These are phyloP conservation scores for Phortica variegata DNA, from an alignment of 1,140 invertebrate species.

Conservation along the genomic window DNA sequence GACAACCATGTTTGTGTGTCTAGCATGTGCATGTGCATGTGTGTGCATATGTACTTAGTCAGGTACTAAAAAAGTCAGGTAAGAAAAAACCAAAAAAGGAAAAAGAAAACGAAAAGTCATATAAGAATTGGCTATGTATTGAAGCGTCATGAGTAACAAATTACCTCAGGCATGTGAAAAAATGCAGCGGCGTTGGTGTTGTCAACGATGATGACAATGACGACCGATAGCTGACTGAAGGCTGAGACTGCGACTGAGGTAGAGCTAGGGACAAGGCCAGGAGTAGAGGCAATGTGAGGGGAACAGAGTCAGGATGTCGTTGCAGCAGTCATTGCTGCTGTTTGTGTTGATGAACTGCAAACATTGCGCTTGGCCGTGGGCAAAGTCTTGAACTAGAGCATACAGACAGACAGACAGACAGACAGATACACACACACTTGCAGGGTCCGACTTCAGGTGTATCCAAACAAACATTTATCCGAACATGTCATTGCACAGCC, in stretches of 20 bases:
- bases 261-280: not conserved
- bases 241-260: too few relatives aligned
- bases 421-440: too few relatives aligned
- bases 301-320: not conserved
- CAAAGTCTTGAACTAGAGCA: not conserved
- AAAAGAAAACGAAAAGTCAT: not conserved
- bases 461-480: too few relatives aligned
- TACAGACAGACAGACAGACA: not conserved
- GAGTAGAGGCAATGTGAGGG: not conserved
- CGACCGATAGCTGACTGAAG: too few relatives aligned
- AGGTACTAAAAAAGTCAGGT: too few relatives aligned
- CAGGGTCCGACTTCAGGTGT: too few relatives aligned
- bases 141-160: constrained; percentile 42
- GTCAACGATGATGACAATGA: too few relatives aligned
- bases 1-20: constrained; percentile 10
- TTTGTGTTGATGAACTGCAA: constrained; percentile 14
- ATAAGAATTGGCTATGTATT: not conserved
- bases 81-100: too few relatives aligned
- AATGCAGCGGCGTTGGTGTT: too few relatives aligned
- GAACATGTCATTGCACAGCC: too few relatives aligned
- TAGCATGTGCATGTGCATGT: constrained; percentile 1
- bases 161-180: constrained; percentile 45
- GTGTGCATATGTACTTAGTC: constrained; percentile 1
- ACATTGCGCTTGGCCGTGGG: constrained; percentile 8
- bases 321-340: constrained; percentile 1